Evolutionary conservation across 2,113 vertebrate genomes (phyloP), one percentile per base, ranked within the genome.

Genomic region (Phainopepla nitens): DNA sequence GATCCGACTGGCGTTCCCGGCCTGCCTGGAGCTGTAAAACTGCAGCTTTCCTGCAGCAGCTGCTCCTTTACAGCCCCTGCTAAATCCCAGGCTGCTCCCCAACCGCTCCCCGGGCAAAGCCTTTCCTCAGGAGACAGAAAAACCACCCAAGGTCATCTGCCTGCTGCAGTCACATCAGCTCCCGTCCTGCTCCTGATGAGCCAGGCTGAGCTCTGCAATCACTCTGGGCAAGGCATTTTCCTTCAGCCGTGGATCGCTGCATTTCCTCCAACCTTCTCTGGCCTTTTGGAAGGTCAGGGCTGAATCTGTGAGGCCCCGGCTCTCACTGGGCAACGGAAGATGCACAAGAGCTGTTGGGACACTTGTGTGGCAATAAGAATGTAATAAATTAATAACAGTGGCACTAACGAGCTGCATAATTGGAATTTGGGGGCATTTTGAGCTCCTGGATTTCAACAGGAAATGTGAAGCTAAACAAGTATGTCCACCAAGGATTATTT

Each of bases 181-280:
- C 36, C 50, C 33, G 36, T 69, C 66, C 78, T 91, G 47, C 29
- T 79, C 75, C 82, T 85, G 69, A 82, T 3, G 54, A 94, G 66
- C 35, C 75, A n/a, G 53, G n/a, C 64, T 76, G 73, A 87, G 65
- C 65, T 93, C 87, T 89, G 87, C 42, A 78, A 71, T 66, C 54
- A 36, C 65, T 68, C 61, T 22, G 19, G 60, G 53, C 41, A 45
- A 60, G 53, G 49, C 53, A 33, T 68, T 95, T 91, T 75, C 73
- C 77, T 53, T 4, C 25, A 49, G 41, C 62, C 54, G 51, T 1
- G 2, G 36, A 85, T 56, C 44, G 1, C 50, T 45, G 24, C 13
- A 1, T 49, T 85, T 68, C 45, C 65, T 82, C 28, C 62, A 92
- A 31, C 45, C n/a, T 90, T 73, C 21, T 29, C 27, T 0, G 1